Percentiles rank a stretch among this genome's conserved stretches.
Conservation (phyloP, 2,797 vertebrate genomes). For the Psittacula echo region DNA sequence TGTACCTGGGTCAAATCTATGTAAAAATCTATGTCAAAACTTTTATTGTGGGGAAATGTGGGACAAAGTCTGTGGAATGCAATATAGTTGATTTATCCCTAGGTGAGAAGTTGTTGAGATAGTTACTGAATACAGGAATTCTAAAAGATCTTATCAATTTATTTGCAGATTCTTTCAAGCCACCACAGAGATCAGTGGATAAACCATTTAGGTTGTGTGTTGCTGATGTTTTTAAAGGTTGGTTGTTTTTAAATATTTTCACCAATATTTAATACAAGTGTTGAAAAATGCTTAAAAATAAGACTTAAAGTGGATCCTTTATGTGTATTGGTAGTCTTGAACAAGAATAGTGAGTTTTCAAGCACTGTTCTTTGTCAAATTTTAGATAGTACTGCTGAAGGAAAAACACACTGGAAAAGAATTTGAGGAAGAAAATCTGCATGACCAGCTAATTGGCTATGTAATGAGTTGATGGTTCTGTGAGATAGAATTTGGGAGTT, state of each 20-base stretch:
- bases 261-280: rapidly evolving
- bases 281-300: not conserved
- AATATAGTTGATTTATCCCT: not conserved
- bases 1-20: not conserved
- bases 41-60: not conserved
- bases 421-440: not conserved
- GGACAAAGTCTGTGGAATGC: not conserved
- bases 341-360: not conserved
- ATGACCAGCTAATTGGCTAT: not conserved
- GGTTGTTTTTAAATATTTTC: conserved; percentile 15
- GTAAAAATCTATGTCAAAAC: not conserved
- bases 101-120: not conserved
- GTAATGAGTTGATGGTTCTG: not conserved
- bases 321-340: not conserved
- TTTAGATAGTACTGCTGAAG: not conserved
- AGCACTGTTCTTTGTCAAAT: not conserved
- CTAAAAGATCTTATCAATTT: conserved; percentile 5
- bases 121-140: not conserved
- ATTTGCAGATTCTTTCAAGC: conserved; percentile 89
- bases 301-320: not conserved
- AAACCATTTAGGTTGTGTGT: conserved; percentile 95
- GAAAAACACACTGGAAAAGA: not conserved
- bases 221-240: conserved; percentile 98
- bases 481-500: not conserved
- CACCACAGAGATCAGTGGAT: conserved; percentile 92